Percentiles rank a stretch among this genome's conserved stretches.
Conservation (phyloP, 2,888 invertebrate genomes). For the Stenolophus ochropezus region DNA sequence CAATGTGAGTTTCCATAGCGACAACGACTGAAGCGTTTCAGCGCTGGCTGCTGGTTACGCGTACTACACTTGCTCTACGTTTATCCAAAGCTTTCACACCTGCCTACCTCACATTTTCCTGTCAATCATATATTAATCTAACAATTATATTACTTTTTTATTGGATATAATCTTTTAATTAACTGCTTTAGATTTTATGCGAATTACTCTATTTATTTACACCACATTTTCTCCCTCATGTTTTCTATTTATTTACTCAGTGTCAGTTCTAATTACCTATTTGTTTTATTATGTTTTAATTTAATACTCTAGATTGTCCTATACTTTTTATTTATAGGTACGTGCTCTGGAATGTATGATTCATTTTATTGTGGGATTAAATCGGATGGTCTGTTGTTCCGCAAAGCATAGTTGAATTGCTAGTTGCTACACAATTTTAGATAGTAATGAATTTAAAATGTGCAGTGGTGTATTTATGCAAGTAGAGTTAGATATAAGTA, state of each 20-base stretch:
- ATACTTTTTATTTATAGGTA: too few species aligned
- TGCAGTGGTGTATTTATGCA: slow-evolving; percentile 10
- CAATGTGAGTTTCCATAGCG: background rate
- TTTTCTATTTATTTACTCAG: too few species aligned
- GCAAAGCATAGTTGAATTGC: background rate
- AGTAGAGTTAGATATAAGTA: slow-evolving; percentile 44
- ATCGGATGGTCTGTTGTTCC: background rate
- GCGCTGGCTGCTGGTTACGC: background rate
- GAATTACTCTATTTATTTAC: too few species aligned
- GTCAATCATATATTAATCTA: background rate
- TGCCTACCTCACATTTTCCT: background rate
- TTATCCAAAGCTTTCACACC: background rate
- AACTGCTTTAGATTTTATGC: too few species aligned
- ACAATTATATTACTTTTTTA: too few species aligned
- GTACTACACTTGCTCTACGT: background rate
- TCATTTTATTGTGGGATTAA: background rate
- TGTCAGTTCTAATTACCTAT: too few species aligned
- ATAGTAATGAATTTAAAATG: background rate
- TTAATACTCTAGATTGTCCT: too few species aligned
- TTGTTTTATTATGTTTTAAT: too few species aligned
- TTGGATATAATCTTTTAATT: too few species aligned
- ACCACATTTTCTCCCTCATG: too few species aligned
- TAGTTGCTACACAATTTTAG: background rate
- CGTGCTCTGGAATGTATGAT: too few species aligned
- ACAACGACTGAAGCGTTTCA: slow-evolving; percentile 9